Evolutionary conservation across 2,797 vertebrate species (phyloP), one percentile per base, ranked within the genome.

Genomic region (Sebastes nivosus): DNA sequence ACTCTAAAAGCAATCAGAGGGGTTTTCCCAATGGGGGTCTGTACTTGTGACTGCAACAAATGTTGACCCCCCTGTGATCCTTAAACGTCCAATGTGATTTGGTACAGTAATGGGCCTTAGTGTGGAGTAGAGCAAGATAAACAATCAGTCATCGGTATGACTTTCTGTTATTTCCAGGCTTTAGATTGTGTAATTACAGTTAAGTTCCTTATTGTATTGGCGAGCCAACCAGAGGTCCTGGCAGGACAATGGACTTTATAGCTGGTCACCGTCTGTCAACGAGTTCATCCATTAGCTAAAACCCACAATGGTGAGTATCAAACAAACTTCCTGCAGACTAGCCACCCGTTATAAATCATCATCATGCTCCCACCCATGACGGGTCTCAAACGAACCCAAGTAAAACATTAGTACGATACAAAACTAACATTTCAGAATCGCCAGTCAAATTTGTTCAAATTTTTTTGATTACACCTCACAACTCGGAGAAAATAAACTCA

Each of bases 201-300:
- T 77, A n/a, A 20, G 50, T 34, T 46, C 42, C 16, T 75, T 22
- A 52, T 68, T 71, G 32, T 75, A 12, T 60, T 65, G 11, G 27
- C 12, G 27, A 18, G 30, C 34, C 38, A 9, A 66, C 5, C n/a
- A 52, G 24, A 66, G 59, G 22, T 52, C 24, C 22, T 54, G 25
- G 27, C 46, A 34, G 27, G 30, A 54, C 18, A 63, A 50, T 24
- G 1, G 42, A 52, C 4, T 1, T 64, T n/a, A 42, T n/a, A 12
- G 12, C 16, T 72, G 18, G 24, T 79, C 63, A n/a, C 13, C 34
- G 18, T 82, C 74, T 63, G 46, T 87, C 81, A 75, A 18, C 4
- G 7, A 58, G n/a, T 83, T 46, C 18, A 42, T 81, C 58, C n/a
- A 61, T 84, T 38, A 64, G 24, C 74, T 29, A 25, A 67, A 76